Percentiles rank a stretch among this genome's conserved stretches.
These are phyloP conservation scores for Corythoichthys haematopterus DNA, from an alignment of 2,113 vertebrate genomes.

Conservation along the genomic window DNA sequence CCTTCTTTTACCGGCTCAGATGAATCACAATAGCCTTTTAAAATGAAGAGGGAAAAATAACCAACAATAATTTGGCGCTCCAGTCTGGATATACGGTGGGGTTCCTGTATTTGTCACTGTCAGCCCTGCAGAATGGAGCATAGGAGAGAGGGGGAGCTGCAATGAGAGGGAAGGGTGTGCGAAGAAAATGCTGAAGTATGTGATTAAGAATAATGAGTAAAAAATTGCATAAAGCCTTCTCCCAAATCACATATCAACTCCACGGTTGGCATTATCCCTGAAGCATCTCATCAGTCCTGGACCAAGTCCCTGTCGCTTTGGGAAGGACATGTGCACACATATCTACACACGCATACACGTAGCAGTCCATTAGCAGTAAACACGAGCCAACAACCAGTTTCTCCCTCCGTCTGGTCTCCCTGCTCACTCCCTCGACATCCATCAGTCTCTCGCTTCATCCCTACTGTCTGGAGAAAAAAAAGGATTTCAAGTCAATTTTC, in stretches of 20 bases:
- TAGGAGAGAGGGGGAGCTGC: slow-evolving; percentile 65
- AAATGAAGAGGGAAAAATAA: slow-evolving; percentile 59
- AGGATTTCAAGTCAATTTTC: slow-evolving; percentile 41
- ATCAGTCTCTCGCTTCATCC: slow-evolving; percentile 26
- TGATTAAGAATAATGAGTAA: slow-evolving; percentile 81
- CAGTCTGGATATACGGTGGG: slow-evolving; percentile 67
- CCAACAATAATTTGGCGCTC: slow-evolving; percentile 74
- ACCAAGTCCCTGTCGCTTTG: slow-evolving; percentile 60
- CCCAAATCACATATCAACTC: slow-evolving; percentile 77
- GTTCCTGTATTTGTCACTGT: slow-evolving; percentile 77
- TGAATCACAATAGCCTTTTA: slow-evolving; percentile 61
- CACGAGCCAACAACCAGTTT: slow-evolving; percentile 45
- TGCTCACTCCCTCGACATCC: slow-evolving; percentile 6
- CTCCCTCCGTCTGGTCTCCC: slow-evolving; percentile 14
- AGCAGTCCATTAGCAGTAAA: slow-evolving; percentile 58
- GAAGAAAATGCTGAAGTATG: slow-evolving; percentile 76
- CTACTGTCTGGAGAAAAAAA: slow-evolving; percentile 34
- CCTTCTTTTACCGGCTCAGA: slow-evolving; percentile 34
- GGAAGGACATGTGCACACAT: slow-evolving; percentile 29
- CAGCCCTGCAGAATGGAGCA: slow-evolving; percentile 74
- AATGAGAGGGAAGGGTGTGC: slow-evolving; percentile 48
- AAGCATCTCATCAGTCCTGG: slow-evolving; percentile 75
- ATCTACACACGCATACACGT: slow-evolving; percentile 33
- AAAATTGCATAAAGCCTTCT: slow-evolving; percentile 75
- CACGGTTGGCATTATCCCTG: slow-evolving; percentile 70